Percentiles rank a stretch among this genome's conserved stretches.
Conservation (phyloP, 2,888 invertebrate species). For the Stenichneumon culpator region DNA sequence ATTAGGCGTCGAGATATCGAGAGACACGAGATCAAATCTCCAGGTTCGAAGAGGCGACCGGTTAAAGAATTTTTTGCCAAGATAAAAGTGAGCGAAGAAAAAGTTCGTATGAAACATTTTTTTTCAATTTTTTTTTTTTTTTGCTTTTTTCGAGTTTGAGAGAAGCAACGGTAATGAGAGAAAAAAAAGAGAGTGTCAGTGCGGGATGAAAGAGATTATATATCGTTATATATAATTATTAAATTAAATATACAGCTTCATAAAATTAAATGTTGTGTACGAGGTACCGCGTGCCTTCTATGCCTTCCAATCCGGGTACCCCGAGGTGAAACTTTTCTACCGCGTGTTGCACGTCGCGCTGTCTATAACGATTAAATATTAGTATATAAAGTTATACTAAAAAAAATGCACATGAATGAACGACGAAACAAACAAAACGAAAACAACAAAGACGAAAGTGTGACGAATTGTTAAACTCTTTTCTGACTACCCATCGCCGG, state of each 20-base stretch:
- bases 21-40: conserved; percentile 43
- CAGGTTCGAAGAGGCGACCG: not conserved
- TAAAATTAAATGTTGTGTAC: conserved; percentile 69
- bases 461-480: conserved; percentile 9
- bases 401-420: not conserved
- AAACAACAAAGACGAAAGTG: conserved; percentile 18
- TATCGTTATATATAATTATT: conserved; percentile 66
- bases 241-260: conserved; percentile 61
- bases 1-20: conserved; percentile 20
- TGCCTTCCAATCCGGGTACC: conserved; percentile 79
- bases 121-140: not conserved
- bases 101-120: conserved; percentile 24
- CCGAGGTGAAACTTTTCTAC: conserved; percentile 73
- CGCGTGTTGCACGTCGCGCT: conserved; percentile 66
- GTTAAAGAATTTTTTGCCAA: not conserved
- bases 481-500: conserved; percentile 19
- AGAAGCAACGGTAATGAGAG: conserved; percentile 30
- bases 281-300: conserved; percentile 81
- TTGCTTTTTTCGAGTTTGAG: conserved; percentile 40
- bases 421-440: conserved; percentile 14
- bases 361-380: conserved; percentile 64
- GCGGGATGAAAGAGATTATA: conserved; percentile 60
- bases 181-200: conserved; percentile 11
- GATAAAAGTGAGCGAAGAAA: conserved; percentile 7
- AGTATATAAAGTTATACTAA: conserved; percentile 51